Base-by-base conservation (phyloP, 1,140 invertebrate genomes). In the Colletes gigas region DNA sequence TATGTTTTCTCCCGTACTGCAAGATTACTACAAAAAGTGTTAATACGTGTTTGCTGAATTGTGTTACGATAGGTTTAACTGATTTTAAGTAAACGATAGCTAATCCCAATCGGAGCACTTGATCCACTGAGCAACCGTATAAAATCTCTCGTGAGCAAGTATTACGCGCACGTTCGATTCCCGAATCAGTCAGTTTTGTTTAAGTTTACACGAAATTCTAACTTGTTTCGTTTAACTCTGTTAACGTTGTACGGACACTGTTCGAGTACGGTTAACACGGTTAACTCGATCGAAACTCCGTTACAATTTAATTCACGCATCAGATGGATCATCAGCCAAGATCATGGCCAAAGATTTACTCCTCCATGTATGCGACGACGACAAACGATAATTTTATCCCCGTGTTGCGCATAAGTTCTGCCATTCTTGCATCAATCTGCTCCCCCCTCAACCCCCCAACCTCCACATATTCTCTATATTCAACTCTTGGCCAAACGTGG, bases 1-100 rank as follows among this genome's bases (percentile, higher is more conserved):
- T 97, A 94, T 89, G 93, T 69, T 14, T 19, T 50, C 0, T 59
- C 41, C 3, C 14, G 9, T 12, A 1, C 10, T 4, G 8, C 15
- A 12, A 17, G 6, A 6, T 62, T 15, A 21, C 19, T 54, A 19
- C 4, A 1, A n/a, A 19, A 12, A 30, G 4, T 4, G 7, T 30
- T 62, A 12, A 50, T 60, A n/a, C 8, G 17, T n/a, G 44, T 57
- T 21, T 39, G 72, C 54, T 44, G 72, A 14, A 30, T 62, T 6
- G 54, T 47, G 50, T 80, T 73, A 17, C 39, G 1, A 19, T 68
- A 84, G 41, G 19, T 81, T 73, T 15, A 60, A 71, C 17, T 71
- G 81, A 59, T 71, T 19, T 15, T 19, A 50, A 72, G 55, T 47
- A 52, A 66, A 77, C 12, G 54, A 69, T 77, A 10, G 85, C 81